phyloP scores from a whole-genome alignment of 2,888 invertebrate genomes.

The Noctua comes region DNA sequence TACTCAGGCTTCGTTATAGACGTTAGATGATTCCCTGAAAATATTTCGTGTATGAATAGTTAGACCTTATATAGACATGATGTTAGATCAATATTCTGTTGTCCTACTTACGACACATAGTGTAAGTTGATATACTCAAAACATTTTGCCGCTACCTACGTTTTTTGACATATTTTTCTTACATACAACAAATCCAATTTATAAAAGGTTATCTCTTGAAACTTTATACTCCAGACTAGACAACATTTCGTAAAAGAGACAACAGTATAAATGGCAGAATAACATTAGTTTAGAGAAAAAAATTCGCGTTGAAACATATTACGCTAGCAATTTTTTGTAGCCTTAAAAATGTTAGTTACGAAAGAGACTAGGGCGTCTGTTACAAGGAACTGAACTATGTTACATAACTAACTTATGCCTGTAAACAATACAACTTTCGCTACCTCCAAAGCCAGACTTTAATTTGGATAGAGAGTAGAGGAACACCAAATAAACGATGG shows the following conservation, averaged over 20 bases:
- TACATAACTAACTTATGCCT: not conserved
- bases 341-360: not conserved
- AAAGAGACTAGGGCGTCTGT: not conserved
- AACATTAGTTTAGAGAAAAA: not conserved
- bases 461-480: not conserved
- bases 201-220: conserved; percentile 5
- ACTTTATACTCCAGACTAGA: not conserved
- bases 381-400: not conserved
- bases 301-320: not conserved
- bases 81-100: not conserved
- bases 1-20: too few relatives aligned
- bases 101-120: not conserved
- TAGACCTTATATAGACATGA: not conserved
- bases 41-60: too few relatives aligned
- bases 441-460: not conserved
- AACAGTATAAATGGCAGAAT: conserved; percentile 1
- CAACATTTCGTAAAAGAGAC: not conserved
- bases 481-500: too few relatives aligned
- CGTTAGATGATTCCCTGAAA: too few relatives aligned
- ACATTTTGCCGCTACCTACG: not conserved
- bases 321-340: not conserved
- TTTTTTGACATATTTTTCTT: conserved; percentile 24
- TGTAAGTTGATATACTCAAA: not conserved
- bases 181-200: conserved; percentile 38
- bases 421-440: not conserved